Evolutionary conservation across 2,797 vertebrate species (phyloP).

Genomic region (Spondyliosoma cantharus): DNA sequence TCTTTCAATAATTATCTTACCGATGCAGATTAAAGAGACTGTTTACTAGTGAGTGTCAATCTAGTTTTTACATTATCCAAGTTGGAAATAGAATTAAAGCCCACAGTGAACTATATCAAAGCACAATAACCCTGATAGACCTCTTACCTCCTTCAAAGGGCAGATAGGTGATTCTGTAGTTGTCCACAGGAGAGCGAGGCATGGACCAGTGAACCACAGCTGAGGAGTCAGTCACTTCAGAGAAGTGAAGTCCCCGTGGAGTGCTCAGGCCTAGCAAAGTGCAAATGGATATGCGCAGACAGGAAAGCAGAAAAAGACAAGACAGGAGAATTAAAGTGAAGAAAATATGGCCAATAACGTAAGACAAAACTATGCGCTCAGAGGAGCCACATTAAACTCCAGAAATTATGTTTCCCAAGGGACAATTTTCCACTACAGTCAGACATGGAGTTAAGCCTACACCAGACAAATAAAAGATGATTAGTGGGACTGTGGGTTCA

Average conservation of each 20-base stretch:
- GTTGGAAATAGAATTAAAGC: neutral
- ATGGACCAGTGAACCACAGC: slow-evolving; percentile 88
- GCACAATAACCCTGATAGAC: neutral
- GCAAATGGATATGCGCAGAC: slow-evolving; percentile 15
- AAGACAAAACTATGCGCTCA: neutral
- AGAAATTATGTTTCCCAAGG: slow-evolving; percentile 17
- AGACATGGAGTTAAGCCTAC: slow-evolving; percentile 38
- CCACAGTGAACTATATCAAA: neutral
- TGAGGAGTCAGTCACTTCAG: slow-evolving; percentile 89
- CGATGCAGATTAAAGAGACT: no score
- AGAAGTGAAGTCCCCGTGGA: slow-evolving; percentile 89
- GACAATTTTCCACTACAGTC: slow-evolving; percentile 31
- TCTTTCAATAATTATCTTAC: no score
- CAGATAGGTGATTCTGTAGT: slow-evolving; percentile 88
- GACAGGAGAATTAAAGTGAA: slow-evolving; percentile 8
- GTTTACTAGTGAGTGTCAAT: no score
- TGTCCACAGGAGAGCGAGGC: slow-evolving; percentile 85
- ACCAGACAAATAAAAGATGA: slow-evolving; percentile 44
- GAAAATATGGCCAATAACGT: neutral
- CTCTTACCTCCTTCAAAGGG: slow-evolving; percentile 89
- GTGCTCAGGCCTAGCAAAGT: slow-evolving; percentile 85
- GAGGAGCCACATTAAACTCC: slow-evolving; percentile 10
- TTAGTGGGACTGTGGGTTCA: slow-evolving; percentile 42
- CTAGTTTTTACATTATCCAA: no score
- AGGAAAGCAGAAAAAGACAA: slow-evolving; percentile 31